These are phyloP conservation scores for Tuta absoluta DNA, from an alignment of 2,888 invertebrate species.

Conservation along the genomic window DNA sequence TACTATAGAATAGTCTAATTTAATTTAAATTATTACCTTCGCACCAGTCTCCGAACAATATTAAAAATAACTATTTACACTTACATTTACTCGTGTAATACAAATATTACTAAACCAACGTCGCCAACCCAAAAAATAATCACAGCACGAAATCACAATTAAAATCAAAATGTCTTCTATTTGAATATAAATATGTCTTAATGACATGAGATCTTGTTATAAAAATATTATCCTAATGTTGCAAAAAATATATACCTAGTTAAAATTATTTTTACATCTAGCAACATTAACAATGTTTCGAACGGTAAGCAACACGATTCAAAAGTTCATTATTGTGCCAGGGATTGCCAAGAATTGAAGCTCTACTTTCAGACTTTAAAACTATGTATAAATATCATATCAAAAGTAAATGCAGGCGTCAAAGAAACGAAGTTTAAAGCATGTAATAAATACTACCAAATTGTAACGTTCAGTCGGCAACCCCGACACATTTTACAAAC, in stretches of 20 bases:
- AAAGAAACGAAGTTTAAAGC: conserved; percentile 42
- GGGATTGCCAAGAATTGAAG: conserved; percentile 63
- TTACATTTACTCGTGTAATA: conserved; percentile 39
- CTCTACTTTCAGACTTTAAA: conserved; percentile 42
- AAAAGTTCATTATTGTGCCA: conserved; percentile 56
- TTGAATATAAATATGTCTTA: conserved; percentile 47
- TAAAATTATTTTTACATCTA: conserved; percentile 65
- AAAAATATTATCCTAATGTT: conserved; percentile 71
- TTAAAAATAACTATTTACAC: conserved; percentile 46
- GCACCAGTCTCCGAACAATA: conserved; percentile 63
- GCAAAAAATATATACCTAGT: conserved; percentile 60
- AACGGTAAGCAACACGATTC: conserved; percentile 73
- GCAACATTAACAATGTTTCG: conserved; percentile 72
- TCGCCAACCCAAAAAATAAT: conserved; percentile 55
- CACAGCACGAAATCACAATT: conserved; percentile 71
- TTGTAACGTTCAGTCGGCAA: conserved; percentile 53
- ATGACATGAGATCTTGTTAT: conserved; percentile 65
- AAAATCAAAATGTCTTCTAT: conserved; percentile 42
- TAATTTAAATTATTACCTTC: conserved; percentile 43
- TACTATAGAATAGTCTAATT: conserved; percentile 32
- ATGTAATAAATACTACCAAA: conserved; percentile 21
- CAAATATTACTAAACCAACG: conserved; percentile 31
- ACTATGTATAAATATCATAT: conserved; percentile 43
- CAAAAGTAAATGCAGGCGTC: conserved; percentile 70
- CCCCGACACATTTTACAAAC: conserved; percentile 58